Conservation (phyloP, 2,113 vertebrate genomes). For the Chroicocephalus ridibundus region DNA sequence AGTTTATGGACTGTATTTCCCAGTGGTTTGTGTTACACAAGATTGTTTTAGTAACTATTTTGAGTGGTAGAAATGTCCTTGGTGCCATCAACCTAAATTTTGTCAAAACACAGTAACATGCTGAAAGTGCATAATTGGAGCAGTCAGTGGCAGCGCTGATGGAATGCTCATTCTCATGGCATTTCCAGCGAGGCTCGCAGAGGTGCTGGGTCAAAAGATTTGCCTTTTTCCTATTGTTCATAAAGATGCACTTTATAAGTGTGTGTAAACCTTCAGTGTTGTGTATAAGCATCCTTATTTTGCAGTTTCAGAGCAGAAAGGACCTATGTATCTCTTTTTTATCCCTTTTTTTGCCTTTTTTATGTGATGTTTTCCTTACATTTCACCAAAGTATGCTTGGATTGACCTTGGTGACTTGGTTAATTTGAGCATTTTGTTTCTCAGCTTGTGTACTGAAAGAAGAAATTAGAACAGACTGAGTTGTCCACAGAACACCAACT, state of each 20-base stretch:
- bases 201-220: neutral
- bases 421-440: neutral
- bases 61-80: constrained; percentile 13
- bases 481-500: neutral
- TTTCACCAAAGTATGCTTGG: neutral
- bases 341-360: rapidly evolving
- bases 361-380: neutral
- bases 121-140: neutral
- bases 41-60: constrained; percentile 1
- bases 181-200: neutral
- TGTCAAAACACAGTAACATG: neutral
- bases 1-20: neutral
- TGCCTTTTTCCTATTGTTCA: neutral
- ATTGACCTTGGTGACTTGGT: neutral
- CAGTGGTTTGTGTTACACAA: neutral
- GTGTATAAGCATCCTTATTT: neutral
- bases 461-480: neutral
- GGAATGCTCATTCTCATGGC: neutral
- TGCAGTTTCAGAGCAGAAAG: neutral
- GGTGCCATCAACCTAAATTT: constrained; percentile 3
- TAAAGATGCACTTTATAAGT: neutral
- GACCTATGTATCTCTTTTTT: neutral
- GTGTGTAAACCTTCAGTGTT: neutral
- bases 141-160: neutral
- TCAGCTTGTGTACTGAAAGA: neutral